These are phyloP conservation scores for Syndactyla subalaris DNA, from an alignment of 2,797 vertebrate species.

Conservation along the genomic window DNA sequence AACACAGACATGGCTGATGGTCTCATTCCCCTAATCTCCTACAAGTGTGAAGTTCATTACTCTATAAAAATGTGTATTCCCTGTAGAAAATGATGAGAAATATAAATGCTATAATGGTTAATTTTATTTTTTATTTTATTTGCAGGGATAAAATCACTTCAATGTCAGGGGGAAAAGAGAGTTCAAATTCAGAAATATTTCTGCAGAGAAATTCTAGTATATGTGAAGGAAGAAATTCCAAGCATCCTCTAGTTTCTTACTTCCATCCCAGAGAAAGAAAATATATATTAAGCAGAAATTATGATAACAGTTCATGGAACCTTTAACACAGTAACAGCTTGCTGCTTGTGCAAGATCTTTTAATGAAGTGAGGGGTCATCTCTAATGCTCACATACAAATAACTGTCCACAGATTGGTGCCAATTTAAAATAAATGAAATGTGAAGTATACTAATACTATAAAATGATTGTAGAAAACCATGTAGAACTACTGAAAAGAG, in stretches of 20 bases:
- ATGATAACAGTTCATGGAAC: background rate
- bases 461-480: background rate
- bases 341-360: background rate
- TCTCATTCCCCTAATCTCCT: background rate
- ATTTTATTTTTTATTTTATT: background rate
- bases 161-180: background rate
- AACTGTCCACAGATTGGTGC: background rate
- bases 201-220: background rate
- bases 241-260: background rate
- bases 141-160: background rate
- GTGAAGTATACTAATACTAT: background rate
- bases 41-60: background rate
- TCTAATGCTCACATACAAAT: background rate
- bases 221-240: background rate
- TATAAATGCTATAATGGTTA: background rate
- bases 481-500: background rate
- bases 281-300: background rate
- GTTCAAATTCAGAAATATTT: background rate
- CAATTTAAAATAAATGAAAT: background rate
- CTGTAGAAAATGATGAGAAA: background rate
- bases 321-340: background rate
- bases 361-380: background rate
- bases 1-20: background rate
- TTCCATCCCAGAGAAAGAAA: background rate
- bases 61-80: background rate